phyloP scores from a whole-genome alignment of 2,797 vertebrate species.

The Limosa lapponica region DNA sequence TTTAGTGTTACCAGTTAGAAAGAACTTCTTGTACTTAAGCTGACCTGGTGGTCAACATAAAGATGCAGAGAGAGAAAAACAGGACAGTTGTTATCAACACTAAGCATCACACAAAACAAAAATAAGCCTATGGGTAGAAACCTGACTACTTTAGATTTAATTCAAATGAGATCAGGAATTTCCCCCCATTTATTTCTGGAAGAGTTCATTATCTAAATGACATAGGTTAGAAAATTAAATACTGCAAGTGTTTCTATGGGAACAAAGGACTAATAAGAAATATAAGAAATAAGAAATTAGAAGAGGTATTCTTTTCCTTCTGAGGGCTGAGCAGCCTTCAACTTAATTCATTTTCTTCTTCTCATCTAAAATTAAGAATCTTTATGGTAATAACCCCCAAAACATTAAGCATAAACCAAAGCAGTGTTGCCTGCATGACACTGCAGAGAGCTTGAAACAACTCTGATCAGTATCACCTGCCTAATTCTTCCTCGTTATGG shows the following conservation, averaged over 20 bases:
- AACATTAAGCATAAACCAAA: background rate
- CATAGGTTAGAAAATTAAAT: background rate
- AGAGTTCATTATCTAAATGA: background rate
- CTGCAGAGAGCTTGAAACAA: background rate
- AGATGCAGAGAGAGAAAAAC: background rate
- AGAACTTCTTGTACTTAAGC: background rate
- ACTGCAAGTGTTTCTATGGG: background rate
- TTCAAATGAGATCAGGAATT: background rate
- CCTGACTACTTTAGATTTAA: background rate
- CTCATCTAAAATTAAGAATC: background rate
- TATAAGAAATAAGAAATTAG: background rate
- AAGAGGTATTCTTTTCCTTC: background rate
- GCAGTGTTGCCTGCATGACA: background rate
- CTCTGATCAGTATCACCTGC: background rate
- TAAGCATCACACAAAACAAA: background rate
- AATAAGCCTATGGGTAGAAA: background rate
- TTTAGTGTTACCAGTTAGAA: background rate
- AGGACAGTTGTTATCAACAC: background rate
- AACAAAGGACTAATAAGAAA: background rate
- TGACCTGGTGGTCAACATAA: background rate
- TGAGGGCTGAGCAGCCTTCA: background rate
- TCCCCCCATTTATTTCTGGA: background rate
- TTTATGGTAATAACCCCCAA: background rate
- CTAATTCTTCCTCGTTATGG: background rate
- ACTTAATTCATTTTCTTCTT: background rate